Percentiles rank a stretch among this genome's conserved stretches.
Evolutionary conservation across 2,113 vertebrate genomes (phyloP).

Genomic region (Tyto alba): DNA sequence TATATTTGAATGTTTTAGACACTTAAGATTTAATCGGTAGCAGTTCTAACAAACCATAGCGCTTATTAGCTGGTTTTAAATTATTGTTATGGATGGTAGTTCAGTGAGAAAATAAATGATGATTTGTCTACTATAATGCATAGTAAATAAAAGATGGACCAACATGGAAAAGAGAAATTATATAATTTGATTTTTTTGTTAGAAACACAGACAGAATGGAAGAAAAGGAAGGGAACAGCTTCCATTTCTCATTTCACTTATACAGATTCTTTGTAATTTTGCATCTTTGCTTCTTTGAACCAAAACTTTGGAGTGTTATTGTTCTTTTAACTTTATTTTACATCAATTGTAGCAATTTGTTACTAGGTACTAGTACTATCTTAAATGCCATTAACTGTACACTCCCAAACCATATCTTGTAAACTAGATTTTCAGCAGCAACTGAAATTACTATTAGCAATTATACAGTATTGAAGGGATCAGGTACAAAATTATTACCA

Average conservation of each 20-base stretch:
- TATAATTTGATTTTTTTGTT: conserved; percentile 20
- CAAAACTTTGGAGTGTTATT: neutral
- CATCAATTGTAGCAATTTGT: neutral
- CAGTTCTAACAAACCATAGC: conserved; percentile 79
- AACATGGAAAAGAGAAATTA: neutral
- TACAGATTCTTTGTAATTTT: neutral
- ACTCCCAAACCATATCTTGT: neutral
- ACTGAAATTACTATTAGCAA: neutral
- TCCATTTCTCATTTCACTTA: neutral
- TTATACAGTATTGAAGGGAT: neutral
- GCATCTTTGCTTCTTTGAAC: neutral
- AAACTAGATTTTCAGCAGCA: neutral
- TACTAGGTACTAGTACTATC: neutral
- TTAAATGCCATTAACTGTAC: neutral
- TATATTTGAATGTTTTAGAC: conserved; percentile 80
- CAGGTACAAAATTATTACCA: neutral
- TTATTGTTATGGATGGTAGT: conserved; percentile 74
- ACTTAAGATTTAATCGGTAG: conserved; percentile 81
- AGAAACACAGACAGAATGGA: neutral
- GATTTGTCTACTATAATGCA: conserved; percentile 53
- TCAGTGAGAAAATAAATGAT: conserved; percentile 71
- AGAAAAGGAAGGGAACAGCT: neutral
- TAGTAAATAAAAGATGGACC: conserved; percentile 71
- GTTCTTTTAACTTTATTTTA: neutral
- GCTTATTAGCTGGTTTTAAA: conserved; percentile 82